Conservation (phyloP, 2,113 vertebrate species). For the Passer domesticus region DNA sequence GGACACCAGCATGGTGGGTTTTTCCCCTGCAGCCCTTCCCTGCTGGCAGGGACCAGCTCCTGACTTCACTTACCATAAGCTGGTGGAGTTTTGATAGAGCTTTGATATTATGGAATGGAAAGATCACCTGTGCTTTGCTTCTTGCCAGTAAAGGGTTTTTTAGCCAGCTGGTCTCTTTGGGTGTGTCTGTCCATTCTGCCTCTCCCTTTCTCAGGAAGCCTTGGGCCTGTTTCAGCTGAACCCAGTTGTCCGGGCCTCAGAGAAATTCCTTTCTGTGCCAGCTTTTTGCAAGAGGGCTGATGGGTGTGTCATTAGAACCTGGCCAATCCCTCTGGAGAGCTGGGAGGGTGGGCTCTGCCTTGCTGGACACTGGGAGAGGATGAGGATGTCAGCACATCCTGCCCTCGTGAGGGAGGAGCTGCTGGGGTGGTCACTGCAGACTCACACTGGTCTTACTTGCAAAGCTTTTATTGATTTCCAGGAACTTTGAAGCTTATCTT, state of each 20-base stretch:
- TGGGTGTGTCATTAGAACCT: neutral
- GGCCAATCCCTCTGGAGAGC: neutral
- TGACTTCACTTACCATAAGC: neutral
- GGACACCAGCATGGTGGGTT: neutral
- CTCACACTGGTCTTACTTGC: neutral
- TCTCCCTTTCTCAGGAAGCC: neutral
- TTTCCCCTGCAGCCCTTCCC: neutral
- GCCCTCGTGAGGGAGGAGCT: neutral
- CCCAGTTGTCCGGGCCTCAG: neutral
- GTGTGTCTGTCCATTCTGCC: neutral
- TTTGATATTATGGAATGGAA: neutral
- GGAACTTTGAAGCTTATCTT: neutral
- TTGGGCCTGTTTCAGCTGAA: neutral
- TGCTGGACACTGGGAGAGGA: neutral
- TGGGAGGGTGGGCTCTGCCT: neutral
- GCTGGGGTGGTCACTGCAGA: neutral
- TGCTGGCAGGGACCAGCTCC: neutral
- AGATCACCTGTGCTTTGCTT: neutral
- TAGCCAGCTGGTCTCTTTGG: neutral
- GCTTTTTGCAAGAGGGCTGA: neutral
- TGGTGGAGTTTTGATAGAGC: neutral
- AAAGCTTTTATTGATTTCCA: conserved; percentile 50
- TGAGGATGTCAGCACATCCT: rapidly evolving
- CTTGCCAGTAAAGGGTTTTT: neutral
- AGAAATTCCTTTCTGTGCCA: neutral